phyloP scores from a whole-genome alignment of 2,113 vertebrate genomes.

The Microcebus lehilahytsara region DNA sequence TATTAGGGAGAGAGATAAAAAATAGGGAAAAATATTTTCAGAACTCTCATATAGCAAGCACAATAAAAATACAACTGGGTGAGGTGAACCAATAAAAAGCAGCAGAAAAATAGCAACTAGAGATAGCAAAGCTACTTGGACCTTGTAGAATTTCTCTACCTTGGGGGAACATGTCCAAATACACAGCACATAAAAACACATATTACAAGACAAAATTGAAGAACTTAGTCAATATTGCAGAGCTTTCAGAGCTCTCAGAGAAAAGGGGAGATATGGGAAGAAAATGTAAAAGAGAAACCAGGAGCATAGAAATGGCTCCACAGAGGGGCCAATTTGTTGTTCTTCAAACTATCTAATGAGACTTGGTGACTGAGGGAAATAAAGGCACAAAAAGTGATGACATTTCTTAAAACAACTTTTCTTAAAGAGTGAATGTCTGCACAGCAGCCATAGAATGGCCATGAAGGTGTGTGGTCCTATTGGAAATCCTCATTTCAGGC shows the following conservation, averaged over 20 bases:
- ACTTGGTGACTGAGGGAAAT: not conserved
- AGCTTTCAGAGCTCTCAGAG: not conserved
- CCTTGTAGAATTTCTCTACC: not conserved
- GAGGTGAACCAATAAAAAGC: not conserved
- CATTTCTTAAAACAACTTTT: too few relatives aligned
- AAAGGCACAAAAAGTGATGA: rapidly evolving
- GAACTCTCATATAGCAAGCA: not conserved
- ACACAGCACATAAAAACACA: conserved; percentile 3
- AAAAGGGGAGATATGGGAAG: not conserved
- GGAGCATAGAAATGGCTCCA: not conserved
- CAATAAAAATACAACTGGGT: not conserved
- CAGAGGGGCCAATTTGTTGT: not conserved
- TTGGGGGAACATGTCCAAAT: conserved; percentile 22
- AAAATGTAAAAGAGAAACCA: not conserved
- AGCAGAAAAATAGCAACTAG: not conserved
- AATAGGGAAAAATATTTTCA: not conserved
- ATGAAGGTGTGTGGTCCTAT: not conserved
- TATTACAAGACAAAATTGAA: not conserved
- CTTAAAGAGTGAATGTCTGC: not conserved
- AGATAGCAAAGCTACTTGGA: not conserved
- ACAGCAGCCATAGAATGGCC: not conserved
- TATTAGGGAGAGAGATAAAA: not conserved
- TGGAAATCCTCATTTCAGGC: not conserved
- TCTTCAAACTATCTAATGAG: not conserved
- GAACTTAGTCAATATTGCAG: not conserved